phyloP scores from a whole-genome alignment of 2,113 vertebrate genomes.

The Colossoma macropomum region DNA sequence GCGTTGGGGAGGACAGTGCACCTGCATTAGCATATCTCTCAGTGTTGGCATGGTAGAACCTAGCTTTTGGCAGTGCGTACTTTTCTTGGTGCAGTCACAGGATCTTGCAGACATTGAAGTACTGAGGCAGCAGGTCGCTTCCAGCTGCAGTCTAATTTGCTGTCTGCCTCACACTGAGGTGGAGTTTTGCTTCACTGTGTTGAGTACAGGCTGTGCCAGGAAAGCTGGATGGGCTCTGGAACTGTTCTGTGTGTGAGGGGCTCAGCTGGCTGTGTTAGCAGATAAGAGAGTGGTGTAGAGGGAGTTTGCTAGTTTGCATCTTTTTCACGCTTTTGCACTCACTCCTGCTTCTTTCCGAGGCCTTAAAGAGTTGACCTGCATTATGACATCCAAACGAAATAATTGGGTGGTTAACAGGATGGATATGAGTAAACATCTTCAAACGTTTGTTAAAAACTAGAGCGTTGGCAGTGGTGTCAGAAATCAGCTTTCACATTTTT shows the following conservation, averaged over 20 bases:
- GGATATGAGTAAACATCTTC: conserved; percentile 67
- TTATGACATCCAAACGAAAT: conserved; percentile 71
- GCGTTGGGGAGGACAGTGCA: conserved; percentile 60
- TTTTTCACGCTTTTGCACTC: conserved; percentile 35
- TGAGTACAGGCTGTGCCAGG: conserved; percentile 62
- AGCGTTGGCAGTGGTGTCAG: conserved; percentile 72
- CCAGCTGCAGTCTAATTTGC: conserved; percentile 64
- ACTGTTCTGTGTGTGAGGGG: conserved; percentile 59
- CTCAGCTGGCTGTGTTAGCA: conserved; percentile 71
- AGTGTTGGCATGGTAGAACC: conserved; percentile 48
- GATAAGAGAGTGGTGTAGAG: conserved; percentile 67
- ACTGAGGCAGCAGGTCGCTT: conserved; percentile 38
- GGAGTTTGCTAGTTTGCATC: conserved; percentile 14
- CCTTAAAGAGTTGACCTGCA: conserved; percentile 71
- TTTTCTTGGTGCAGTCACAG: not conserved
- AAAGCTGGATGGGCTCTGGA: conserved; percentile 65
- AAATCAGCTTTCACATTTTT: conserved; percentile 69
- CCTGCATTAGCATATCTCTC: conserved; percentile 64
- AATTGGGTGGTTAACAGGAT: conserved; percentile 69
- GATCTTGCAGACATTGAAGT: not conserved
- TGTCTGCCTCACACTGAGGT: conserved; percentile 67
- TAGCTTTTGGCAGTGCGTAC: not conserved
- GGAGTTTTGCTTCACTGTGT: conserved; percentile 64
- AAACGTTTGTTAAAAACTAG: conserved; percentile 70
- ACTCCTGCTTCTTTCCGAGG: conserved; percentile 61